Evolutionary conservation across 2,888 invertebrate genomes (phyloP).

Genomic region (Tachystola acroxantha): DNA sequence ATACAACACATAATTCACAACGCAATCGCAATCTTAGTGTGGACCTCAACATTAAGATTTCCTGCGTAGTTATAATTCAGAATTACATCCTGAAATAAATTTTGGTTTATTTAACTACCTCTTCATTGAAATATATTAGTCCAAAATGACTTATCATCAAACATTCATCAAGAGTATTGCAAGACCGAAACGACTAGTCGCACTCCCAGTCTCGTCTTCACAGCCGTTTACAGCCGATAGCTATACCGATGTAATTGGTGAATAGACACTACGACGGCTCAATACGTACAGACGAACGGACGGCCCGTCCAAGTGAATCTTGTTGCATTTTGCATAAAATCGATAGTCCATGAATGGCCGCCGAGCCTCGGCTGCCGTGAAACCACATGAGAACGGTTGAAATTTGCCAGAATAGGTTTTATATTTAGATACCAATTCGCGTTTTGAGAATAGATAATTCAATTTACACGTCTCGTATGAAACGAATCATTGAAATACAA

Average conservation of each 20-base stretch:
- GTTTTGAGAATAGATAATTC: no score
- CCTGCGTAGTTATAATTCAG: no score
- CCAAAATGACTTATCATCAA: no score
- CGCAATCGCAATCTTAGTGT: no score
- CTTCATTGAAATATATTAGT: no score
- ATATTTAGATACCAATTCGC: constrained; percentile 39
- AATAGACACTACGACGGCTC: constrained; percentile 53
- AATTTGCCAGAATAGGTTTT: constrained; percentile 56
- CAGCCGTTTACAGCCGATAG: constrained; percentile 35
- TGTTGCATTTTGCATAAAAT: constrained; percentile 78
- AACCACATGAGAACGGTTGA: constrained; percentile 46
- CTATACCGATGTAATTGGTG: constrained; percentile 60
- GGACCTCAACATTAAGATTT: no score
- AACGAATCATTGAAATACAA: background rate
- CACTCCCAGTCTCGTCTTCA: constrained; percentile 27
- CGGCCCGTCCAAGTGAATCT: constrained; percentile 68
- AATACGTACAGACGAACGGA: constrained; percentile 42
- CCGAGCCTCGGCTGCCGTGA: constrained; percentile 31
- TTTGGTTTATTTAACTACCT: no score
- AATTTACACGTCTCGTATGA: background rate
- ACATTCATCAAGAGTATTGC: no score
- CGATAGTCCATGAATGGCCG: constrained; percentile 74
- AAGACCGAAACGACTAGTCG: constrained; percentile 19
- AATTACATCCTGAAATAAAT: no score
- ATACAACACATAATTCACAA: no score